phyloP scores from a whole-genome alignment of 1,140 invertebrate species.

The Macrotrachela quadricornifera region DNA sequence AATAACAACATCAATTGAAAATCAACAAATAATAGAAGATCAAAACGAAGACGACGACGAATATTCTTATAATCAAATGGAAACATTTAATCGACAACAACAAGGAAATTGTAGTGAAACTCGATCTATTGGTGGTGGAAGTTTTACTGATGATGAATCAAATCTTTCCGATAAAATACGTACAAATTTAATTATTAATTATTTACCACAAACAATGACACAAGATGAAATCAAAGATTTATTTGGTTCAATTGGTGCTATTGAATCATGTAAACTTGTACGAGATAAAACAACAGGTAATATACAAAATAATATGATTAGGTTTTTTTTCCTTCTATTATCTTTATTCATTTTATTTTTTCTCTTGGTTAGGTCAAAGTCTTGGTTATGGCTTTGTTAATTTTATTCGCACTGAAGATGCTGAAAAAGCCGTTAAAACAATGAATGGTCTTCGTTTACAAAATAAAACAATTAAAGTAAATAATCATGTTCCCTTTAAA shows the following conservation, averaged over 20 bases:
- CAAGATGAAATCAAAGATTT: constrained; percentile 92
- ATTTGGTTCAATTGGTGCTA: constrained; percentile 90
- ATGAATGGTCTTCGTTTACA: constrained; percentile 6
- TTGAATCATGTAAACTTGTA: constrained; percentile 95
- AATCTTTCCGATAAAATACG: constrained; percentile 39
- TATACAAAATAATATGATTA: too few species aligned
- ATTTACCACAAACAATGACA: constrained; percentile 96
- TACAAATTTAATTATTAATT: constrained; percentile 95
- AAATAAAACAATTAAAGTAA: constrained; percentile 10
- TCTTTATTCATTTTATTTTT: too few species aligned
- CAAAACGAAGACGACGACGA: too few species aligned
- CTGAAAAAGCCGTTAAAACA: not conserved
- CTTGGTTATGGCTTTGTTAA: constrained; percentile 9
- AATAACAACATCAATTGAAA: too few species aligned
- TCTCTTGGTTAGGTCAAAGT: constrained; percentile 6
- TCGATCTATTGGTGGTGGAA: too few species aligned
- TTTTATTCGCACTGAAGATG: not conserved
- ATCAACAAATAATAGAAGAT: too few species aligned
- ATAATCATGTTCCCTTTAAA: not conserved
- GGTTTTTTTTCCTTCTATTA: too few species aligned
- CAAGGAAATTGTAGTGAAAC: too few species aligned
- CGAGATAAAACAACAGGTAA: constrained; percentile 86
- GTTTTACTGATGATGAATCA: too few species aligned
- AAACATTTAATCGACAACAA: too few species aligned
- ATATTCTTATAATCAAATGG: too few species aligned